A percentile compares a stretch with the other conserved stretches of the same genome.
These are phyloP conservation scores for Conger conger DNA, from an alignment of 2,113 vertebrate genomes.

Conservation along the genomic window DNA sequence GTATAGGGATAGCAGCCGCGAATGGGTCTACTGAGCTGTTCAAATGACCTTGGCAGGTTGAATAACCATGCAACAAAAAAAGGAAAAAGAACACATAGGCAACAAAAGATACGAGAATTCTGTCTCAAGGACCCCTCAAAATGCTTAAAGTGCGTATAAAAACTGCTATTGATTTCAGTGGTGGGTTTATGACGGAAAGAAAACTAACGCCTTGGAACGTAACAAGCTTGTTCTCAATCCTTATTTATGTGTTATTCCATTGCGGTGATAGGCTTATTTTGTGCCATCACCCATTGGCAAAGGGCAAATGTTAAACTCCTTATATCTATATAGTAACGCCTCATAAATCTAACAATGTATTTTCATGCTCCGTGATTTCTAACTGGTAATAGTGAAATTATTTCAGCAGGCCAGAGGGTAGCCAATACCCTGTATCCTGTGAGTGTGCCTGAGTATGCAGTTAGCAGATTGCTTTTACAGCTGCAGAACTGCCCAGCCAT, in stretches of 20 bases:
- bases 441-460: not conserved
- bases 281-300: constrained; percentile 1
- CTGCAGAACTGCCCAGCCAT: constrained; percentile 18
- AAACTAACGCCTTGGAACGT: not conserved
- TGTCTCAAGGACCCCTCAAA: not conserved
- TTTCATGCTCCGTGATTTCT: not conserved
- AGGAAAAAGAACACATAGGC: not conserved
- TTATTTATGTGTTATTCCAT: not conserved
- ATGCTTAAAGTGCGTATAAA: not conserved
- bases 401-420: not conserved
- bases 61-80: not conserved
- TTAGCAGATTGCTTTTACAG: constrained; percentile 11
- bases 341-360: constrained; percentile 12
- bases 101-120: not conserved
- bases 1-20: not conserved
- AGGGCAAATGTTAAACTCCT: constrained; percentile 3
- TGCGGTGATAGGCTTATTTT: not conserved
- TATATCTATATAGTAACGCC: constrained; percentile 10
- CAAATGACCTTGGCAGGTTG: not conserved
- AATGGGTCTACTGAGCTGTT: not conserved
- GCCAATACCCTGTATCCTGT: not conserved
- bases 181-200: not conserved
- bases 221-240: not conserved
- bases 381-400: not conserved
- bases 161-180: not conserved